Evolutionary conservation across 2,797 vertebrate genomes (phyloP), one percentile per base, ranked within the genome.

Genomic region (Tamandua tetradactyla): DNA sequence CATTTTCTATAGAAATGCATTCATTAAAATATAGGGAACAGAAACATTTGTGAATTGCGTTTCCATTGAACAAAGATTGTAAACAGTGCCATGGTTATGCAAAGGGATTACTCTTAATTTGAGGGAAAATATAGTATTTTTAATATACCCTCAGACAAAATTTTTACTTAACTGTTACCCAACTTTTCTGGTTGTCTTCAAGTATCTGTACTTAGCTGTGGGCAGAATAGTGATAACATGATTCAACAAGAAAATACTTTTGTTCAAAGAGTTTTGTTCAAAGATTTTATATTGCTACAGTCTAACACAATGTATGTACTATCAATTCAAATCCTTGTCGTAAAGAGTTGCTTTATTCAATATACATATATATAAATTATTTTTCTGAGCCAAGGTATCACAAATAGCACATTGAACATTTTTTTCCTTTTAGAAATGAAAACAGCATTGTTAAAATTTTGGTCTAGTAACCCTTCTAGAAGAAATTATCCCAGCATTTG

Each of bases 281-380:
- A n/a, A 55, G 32, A 71, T 52, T 90, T 87, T 85, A 64, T 30
- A 44, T 71, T 40, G 37, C 55, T 86, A 66, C 7, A 7, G 30
- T 90, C 87, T 80, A 66, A 74, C 47, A n/a, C 47, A 68, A 85
- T 49, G 37, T 40, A 68, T 7, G 49, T 32, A 75, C 44, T 44
- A n/a, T 40, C 40, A 86, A 75, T 68, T 86, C 37, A 94, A 86
- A 86, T 57, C 44, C 64, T 80, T 86, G 86, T 22, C 74, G 35
- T 94, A 89, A 78, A 84, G 35, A 94, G 66, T 27, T 32, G 37
- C 42, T 84, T 11, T 62, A 64, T 62, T n/a, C 69, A 47, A 4
- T 40, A 80, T 6, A 37, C 23, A 22, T 40, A 57, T 40, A 68
- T 23, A 79, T 62, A 71, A 76, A 85, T 12, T 83, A 27, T 62